Conservation (phyloP, 2,113 vertebrate species). For the Plotosus lineatus region DNA sequence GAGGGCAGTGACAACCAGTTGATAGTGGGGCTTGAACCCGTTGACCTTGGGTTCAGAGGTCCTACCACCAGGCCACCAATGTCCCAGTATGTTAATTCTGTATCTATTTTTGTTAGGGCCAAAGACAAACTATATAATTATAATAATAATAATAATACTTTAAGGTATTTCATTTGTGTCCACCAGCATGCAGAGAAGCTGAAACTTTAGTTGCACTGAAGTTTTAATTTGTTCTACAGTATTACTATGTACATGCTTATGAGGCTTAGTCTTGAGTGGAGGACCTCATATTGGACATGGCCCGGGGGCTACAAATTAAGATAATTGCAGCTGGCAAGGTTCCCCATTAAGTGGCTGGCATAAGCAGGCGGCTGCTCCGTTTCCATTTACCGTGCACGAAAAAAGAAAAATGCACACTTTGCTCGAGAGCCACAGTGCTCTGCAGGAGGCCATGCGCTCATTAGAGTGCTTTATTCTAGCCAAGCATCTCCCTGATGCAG, state of each 20-base stretch:
- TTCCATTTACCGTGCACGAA: conserved; percentile 44
- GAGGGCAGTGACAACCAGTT: too few species aligned
- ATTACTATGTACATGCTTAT: conserved; percentile 4
- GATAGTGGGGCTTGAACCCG: too few species aligned
- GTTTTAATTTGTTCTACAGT: conserved; percentile 16
- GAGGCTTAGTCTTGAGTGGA: conserved; percentile 29
- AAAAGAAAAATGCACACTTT: conserved; percentile 56
- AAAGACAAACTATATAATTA: too few species aligned
- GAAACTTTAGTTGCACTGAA: neutral
- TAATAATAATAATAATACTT: too few species aligned
- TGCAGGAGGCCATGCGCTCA: conserved; percentile 57
- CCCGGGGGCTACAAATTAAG: conserved; percentile 48
- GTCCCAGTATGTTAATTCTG: too few species aligned
- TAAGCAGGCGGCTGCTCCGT: conserved; percentile 33
- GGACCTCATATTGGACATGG: conserved; percentile 31
- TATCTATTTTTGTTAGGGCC: too few species aligned
- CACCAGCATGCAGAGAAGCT: neutral
- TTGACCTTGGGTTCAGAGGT: too few species aligned
- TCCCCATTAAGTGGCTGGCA: conserved; percentile 40
- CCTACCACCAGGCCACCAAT: too few species aligned
- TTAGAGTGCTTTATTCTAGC: conserved; percentile 66
- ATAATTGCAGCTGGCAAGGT: conserved; percentile 50
- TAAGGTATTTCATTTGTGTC: too few species aligned
- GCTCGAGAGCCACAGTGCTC: conserved; percentile 48
- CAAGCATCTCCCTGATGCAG: conserved; percentile 58